Evolutionary conservation across 2,113 vertebrate species (phyloP), one percentile per base, ranked within the genome.

Genomic region (Ranitomeya variabilis): DNA sequence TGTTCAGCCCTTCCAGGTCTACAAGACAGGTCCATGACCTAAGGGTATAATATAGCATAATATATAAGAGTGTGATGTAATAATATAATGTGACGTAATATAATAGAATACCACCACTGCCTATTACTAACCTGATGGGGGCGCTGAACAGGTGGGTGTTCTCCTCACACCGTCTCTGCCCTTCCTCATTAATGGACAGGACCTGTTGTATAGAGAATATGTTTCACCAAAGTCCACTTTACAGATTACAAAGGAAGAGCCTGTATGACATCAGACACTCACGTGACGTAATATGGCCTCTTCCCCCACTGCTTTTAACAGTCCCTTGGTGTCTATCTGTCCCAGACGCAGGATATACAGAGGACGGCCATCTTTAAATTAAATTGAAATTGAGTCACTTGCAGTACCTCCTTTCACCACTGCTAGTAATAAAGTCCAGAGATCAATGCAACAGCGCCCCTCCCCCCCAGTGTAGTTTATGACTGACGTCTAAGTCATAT

Each of bases 1-100:
- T 97, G 85, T 95, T 97, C 16, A 97, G 91, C 6, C 96, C 96
- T 87, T 97, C 96, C 88, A 97, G 91, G 81, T 97, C 96, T 90
- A 97, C 94, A 73, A 97, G 93, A 86, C 96, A 97, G 0, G 96
- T 97, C 96, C 96, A 97, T 37, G 96, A 96, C 52, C 96, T 97
- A 57, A 11, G 57, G 14, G 11, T 1, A 7, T n/a, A 23, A 51
- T 37, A 13, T 13, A 12, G 11, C 2, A 9, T 23, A 23, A 15
- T 60, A 60, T 45, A 16, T 60, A 4, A 16, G 16, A 5, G 59
- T 60, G 18, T 19, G 62, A 64, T 7, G 62, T 19, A 15, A 73
- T 8, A 23, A 73, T 73, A 73, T 73, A 37, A 73, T 14, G 31
- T 23, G 10, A 8, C 23, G 8, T 54, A 54, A 13, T 54, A 54